These are phyloP conservation scores for Holocentrus rufus DNA, from an alignment of 2,797 vertebrate genomes.

Conservation along the genomic window DNA sequence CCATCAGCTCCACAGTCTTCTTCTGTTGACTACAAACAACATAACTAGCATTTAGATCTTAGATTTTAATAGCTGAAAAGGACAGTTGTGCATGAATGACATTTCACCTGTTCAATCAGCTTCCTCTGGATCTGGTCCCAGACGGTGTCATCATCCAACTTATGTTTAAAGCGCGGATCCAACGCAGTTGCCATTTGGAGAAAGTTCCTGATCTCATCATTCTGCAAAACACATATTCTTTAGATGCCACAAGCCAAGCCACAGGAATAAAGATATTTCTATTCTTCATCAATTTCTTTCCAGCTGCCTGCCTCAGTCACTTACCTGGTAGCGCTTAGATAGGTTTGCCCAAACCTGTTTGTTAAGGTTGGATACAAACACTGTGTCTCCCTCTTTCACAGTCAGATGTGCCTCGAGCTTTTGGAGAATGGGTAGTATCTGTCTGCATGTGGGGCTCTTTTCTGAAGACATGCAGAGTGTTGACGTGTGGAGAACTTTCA, in stretches of 20 bases:
- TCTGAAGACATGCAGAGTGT: not conserved
- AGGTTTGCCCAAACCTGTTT: not conserved
- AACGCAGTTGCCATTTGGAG: constrained; percentile 24
- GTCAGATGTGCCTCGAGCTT: not conserved
- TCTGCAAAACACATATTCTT: constrained; percentile 13
- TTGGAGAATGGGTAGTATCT: not conserved
- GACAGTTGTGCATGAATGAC: not conserved
- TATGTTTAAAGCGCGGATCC: constrained; percentile 23
- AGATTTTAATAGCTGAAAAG: not conserved
- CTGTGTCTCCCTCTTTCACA: not conserved
- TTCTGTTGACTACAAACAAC: constrained; percentile 7
- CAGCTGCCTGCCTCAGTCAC: too few relatives aligned
- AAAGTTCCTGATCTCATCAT: constrained; percentile 23
- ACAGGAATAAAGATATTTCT: not conserved
- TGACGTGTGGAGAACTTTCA: not conserved
- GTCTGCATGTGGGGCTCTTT: not conserved
- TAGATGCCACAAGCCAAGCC: not conserved
- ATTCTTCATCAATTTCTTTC: not conserved
- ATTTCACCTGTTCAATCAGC: not conserved
- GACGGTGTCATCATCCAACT: not conserved
- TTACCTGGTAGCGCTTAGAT: not conserved
- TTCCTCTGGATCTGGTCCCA: not conserved
- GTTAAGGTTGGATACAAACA: not conserved
- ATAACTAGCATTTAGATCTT: constrained; percentile 1
- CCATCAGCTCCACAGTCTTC: not conserved